Percentiles rank a stretch among this genome's conserved stretches.
Evolutionary conservation across 2,888 invertebrate species (phyloP).

Genomic region (Hipparchia semele): DNA sequence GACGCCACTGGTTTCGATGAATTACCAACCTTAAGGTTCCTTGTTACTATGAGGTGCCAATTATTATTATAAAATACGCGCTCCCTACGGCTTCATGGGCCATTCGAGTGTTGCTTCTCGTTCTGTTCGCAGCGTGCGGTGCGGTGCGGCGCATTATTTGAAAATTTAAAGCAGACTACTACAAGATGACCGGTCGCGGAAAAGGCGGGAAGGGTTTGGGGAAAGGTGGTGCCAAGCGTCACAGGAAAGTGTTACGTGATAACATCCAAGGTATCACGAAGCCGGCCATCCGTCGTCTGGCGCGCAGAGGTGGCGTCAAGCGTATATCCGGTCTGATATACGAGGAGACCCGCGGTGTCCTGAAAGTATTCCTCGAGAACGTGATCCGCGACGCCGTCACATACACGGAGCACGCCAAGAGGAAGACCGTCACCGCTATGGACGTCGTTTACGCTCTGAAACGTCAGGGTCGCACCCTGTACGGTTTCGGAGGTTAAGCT

Average conservation of each 20-base stretch:
- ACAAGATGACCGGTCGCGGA: neutral
- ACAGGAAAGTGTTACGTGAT: constrained; percentile 11
- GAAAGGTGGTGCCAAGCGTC: constrained; percentile 7
- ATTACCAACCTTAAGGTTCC: no score
- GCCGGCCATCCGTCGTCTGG: neutral
- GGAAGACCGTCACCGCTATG: constrained; percentile 91
- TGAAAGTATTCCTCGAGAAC: constrained; percentile 92
- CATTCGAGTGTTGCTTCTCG: no score
- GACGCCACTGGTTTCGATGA: no score
- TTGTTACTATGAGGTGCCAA: no score
- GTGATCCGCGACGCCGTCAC: constrained; percentile 93
- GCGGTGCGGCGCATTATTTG: no score
- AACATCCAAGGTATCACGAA: constrained; percentile 14
- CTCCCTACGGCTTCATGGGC: no score
- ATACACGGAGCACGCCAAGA: constrained; percentile 93
- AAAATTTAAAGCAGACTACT: no score
- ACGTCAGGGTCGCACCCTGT: constrained; percentile 90
- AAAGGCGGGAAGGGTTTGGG: constrained; percentile 6
- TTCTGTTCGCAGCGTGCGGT: no score
- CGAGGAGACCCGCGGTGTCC: constrained; percentile 90
- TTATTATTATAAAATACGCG: no score
- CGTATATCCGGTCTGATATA: constrained; percentile 80
- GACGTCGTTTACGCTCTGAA: constrained; percentile 94
- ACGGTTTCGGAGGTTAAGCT: constrained; percentile 86
- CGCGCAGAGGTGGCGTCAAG: constrained; percentile 9